These are phyloP conservation scores for Drepana falcataria DNA, from an alignment of 2,888 invertebrate species.

Conservation along the genomic window DNA sequence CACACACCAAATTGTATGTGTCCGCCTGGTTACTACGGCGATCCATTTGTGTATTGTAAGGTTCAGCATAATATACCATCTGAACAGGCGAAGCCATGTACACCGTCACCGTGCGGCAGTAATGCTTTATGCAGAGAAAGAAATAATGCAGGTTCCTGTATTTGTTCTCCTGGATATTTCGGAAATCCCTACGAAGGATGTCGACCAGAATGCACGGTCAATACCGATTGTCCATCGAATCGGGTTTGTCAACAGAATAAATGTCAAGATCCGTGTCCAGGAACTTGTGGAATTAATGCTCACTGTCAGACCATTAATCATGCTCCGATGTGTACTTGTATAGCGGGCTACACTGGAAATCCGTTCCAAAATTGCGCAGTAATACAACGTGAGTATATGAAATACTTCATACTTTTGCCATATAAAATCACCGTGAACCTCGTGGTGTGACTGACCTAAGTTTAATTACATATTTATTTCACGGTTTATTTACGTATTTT, in stretches of 20 bases:
- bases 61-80: slow-evolving; percentile 53
- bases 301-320: slow-evolving; percentile 86
- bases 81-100: slow-evolving; percentile 78
- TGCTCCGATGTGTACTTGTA: slow-evolving; percentile 83
- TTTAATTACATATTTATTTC: no score
- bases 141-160: slow-evolving; percentile 84
- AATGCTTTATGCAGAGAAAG: slow-evolving; percentile 84
- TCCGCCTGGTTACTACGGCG: slow-evolving; percentile 81
- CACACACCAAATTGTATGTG: slow-evolving; percentile 86
- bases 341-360: slow-evolving; percentile 81
- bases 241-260: slow-evolving; percentile 86
- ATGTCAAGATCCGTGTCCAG: slow-evolving; percentile 87
- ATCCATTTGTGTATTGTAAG: slow-evolving; percentile 83
- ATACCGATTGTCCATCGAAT: slow-evolving; percentile 85
- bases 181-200: slow-evolving; percentile 84
- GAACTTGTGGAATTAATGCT: slow-evolving; percentile 86
- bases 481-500: no score
- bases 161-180: slow-evolving; percentile 82
- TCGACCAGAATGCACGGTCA: slow-evolving; percentile 85
- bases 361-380: slow-evolving; percentile 65
- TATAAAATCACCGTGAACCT: background rate
- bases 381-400: slow-evolving; percentile 45
- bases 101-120: slow-evolving; percentile 85
- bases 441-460: no score
- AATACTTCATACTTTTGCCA: background rate